phyloP scores from a whole-genome alignment of 2,888 invertebrate species.

The Adelphocoris suturalis region DNA sequence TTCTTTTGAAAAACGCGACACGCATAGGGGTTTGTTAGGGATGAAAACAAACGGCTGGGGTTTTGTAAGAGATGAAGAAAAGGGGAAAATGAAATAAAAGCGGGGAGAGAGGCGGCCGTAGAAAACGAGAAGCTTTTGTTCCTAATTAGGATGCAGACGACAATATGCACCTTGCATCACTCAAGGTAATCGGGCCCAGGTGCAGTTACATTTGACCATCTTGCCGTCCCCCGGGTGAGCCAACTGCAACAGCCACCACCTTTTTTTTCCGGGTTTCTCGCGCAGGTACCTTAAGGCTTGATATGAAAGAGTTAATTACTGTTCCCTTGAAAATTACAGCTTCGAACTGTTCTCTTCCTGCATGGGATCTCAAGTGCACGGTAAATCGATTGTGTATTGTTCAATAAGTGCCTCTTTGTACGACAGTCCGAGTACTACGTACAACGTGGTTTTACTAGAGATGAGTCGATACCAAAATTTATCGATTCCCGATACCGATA shows the following conservation, averaged over 20 bases:
- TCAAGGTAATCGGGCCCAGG: slow-evolving; percentile 46
- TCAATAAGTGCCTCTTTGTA: no score
- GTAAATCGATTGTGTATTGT: no score
- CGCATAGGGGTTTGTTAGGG: neutral
- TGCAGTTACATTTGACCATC: slow-evolving; percentile 49
- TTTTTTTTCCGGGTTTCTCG: neutral
- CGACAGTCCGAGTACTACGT: no score
- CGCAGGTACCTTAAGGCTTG: neutral
- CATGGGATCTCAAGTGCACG: neutral
- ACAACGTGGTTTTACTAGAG: no score
- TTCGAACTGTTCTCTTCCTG: neutral
- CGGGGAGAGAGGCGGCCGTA: neutral
- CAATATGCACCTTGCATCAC: slow-evolving; percentile 54
- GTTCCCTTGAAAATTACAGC: neutral
- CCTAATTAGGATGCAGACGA: slow-evolving; percentile 49
- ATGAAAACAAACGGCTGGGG: neutral
- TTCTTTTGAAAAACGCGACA: neutral
- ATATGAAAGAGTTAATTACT: neutral
- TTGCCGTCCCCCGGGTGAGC: slow-evolving; percentile 4
- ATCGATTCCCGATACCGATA: no score
- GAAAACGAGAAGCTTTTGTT: slow-evolving; percentile 27
- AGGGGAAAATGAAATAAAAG: neutral
- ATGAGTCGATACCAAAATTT: no score
- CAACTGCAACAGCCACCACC: neutral
- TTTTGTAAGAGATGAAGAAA: slow-evolving; percentile 1